Base-by-base conservation (phyloP, 2,797 vertebrate genomes). In the Parauchenoglanis punctatus region DNA sequence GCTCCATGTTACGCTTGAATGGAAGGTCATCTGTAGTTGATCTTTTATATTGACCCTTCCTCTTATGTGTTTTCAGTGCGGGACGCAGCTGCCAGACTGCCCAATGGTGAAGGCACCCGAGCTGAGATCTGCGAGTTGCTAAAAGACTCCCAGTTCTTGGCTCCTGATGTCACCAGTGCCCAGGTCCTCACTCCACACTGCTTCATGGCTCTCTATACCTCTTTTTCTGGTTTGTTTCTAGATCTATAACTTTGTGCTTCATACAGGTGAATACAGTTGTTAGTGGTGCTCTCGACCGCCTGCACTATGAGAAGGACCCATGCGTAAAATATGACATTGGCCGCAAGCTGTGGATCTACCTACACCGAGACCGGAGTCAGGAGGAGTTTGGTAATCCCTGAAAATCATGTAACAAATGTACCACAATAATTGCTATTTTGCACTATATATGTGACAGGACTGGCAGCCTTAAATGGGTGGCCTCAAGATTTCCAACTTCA, bases 251-350 rank as follows among this genome's bases (percentile, higher is more conserved):
- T 4, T 65, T 85, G 10, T 82, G 49, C 0, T 40, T 67, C n/a
- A 52, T 23, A 3, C 89, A 99, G 99, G 98, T 99, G 86, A 99
- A 99, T 89, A 98, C 98, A 0, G 99, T 99, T 61, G 99, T 99
- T 88, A 99, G 99, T 3, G 99, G 99, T 0, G 99, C 99, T 31
- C 93, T 99, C 89, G 99, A 99, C 86, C 94, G 98, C 77, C 92
- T 99, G 4, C 99, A 99, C 90, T 99, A 99, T 23, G 99, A 99
- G 92, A 99, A 99, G 87, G 99, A 99, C 89, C 99, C 98, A 0
- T 99, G 99, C 86, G 98, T 99, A 83, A 99, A 99, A 86, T 99
- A 99, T 0, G 98, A 99, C 90, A 99, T 98, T 0, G 98, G 98
- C 2, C 97, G 97, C 75, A 99, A 99, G 92, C 93, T 99, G 52